Evolutionary conservation across 1,140 invertebrate species (phyloP).

Genomic region (Drosophila yakuba): DNA sequence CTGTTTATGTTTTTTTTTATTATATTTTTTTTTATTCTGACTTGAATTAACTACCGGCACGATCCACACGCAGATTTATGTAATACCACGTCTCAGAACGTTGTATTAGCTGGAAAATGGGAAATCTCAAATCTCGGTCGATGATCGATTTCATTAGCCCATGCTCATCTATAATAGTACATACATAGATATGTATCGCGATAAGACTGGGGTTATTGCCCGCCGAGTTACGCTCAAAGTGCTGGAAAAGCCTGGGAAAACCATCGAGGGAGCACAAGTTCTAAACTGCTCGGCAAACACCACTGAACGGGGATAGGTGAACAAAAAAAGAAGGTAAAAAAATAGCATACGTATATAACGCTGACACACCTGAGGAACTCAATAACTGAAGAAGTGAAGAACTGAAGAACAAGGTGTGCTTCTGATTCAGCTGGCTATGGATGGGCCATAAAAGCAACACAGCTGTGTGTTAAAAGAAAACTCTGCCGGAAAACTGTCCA

Average conservation of each 20-base stretch:
- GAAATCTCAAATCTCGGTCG: background rate
- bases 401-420: conserved; percentile 39
- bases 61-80: conserved; percentile 10
- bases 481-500: background rate
- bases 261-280: background rate
- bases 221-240: conserved; percentile 1
- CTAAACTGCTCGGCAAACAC: conserved; percentile 40
- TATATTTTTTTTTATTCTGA: background rate
- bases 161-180: background rate
- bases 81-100: background rate
- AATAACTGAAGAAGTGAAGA: too few relatives aligned
- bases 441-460: conserved; percentile 8
- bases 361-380: conserved; percentile 39
- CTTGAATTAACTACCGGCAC: conserved; percentile 9
- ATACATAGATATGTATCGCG: background rate
- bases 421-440: conserved; percentile 16
- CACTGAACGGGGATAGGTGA: conserved; percentile 6
- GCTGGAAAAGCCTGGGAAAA: conserved; percentile 39
- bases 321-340: background rate
- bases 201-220: conserved; percentile 34
- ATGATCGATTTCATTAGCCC: conserved; percentile 19
- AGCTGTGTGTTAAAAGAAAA: conserved; percentile 20
- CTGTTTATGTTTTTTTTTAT: background rate
- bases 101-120: background rate
- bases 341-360: background rate